Conservation (phyloP, 2,797 vertebrate genomes). For the Notoglanidium macrostoma region DNA sequence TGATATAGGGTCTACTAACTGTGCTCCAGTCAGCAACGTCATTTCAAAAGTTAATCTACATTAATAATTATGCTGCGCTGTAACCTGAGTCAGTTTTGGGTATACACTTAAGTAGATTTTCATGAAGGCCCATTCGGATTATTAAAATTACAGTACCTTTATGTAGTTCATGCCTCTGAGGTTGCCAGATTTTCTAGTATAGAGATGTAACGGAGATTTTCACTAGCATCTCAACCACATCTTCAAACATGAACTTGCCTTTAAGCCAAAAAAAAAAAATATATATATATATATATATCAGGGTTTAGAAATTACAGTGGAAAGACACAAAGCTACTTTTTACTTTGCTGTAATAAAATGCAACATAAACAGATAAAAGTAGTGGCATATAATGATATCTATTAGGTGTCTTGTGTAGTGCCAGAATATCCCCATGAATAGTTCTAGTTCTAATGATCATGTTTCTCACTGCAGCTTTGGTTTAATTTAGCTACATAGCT, state of each 20-base stretch:
- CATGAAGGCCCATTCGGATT: not conserved
- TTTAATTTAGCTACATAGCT: not conserved
- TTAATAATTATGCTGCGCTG: not conserved
- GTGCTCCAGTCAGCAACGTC: not conserved
- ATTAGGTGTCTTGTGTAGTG: not conserved
- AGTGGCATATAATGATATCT: not conserved
- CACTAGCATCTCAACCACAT: not conserved
- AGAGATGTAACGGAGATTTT: not conserved
- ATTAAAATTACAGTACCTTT: not conserved
- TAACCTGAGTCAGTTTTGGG: not conserved
- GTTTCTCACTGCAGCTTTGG: not conserved
- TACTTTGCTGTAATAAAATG: not conserved
- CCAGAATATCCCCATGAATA: not conserved
- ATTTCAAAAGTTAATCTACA: not conserved
- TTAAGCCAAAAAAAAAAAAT: not conserved
- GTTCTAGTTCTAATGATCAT: not conserved
- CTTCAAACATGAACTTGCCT: not conserved
- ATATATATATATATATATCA: not conserved
- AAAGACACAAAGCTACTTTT: no score
- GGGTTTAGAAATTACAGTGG: not conserved
- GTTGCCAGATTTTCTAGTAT: not conserved
- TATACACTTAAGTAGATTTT: not conserved
- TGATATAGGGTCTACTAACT: not conserved
- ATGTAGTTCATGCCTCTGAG: not conserved
- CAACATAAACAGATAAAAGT: not conserved